Evolutionary conservation across 2,888 invertebrate genomes (phyloP).

Genomic region (Theretra japonica): DNA sequence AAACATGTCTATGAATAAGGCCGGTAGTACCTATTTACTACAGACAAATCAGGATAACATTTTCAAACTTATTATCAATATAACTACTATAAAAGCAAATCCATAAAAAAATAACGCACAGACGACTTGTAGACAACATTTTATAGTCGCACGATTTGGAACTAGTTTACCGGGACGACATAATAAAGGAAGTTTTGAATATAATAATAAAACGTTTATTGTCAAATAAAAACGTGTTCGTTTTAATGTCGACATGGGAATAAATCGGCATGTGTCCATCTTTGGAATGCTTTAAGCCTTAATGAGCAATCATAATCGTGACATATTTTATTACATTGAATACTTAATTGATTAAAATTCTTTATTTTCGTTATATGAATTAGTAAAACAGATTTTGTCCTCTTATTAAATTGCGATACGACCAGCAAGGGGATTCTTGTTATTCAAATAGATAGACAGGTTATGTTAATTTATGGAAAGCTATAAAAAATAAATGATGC

Average conservation of each 20-base stretch:
- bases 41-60: neutral
- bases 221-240: conserved; percentile 26
- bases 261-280: conserved; percentile 24
- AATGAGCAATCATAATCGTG: conserved; percentile 1
- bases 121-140: conserved; percentile 6
- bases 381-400: too few relatives aligned
- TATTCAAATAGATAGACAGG: too few relatives aligned
- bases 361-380: too few relatives aligned
- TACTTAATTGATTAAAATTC: neutral
- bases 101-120: neutral
- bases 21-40: too few relatives aligned
- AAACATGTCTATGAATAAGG: too few relatives aligned
- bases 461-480: too few relatives aligned
- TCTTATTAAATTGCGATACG: too few relatives aligned
- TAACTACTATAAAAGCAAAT: conserved; percentile 1
- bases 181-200: conserved; percentile 28
- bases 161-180: conserved; percentile 22
- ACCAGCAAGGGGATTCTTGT: too few relatives aligned
- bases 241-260: conserved; percentile 28
- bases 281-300: neutral
- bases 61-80: neutral
- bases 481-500: too few relatives aligned
- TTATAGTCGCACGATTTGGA: conserved; percentile 8
- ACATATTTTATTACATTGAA: neutral
- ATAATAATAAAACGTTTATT: conserved; percentile 19